Evolutionary conservation across 2,888 invertebrate genomes (phyloP), one percentile per base, ranked within the genome.

Genomic region (Macrophya alboannulata): DNA sequence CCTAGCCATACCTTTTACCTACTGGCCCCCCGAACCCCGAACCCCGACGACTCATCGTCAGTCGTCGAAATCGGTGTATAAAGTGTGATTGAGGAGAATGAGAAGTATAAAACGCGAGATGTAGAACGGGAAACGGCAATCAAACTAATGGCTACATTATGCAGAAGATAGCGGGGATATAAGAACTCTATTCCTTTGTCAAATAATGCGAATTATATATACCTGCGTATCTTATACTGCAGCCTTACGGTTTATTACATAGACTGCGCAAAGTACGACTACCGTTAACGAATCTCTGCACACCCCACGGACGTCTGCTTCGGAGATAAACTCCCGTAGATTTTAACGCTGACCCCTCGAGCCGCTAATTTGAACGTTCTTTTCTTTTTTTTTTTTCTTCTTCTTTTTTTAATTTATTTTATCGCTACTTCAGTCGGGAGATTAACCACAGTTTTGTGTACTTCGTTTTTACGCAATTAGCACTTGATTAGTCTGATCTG

Each of bases 81-180:
- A 74, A 45, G 43, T 74, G 45, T 45, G 72, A 74, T 74, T 45
- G 72, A 71, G 15, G 45, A 45, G 72, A 45, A 25, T 8, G 31
- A 74, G 45, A 74, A n/a, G 45, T 12, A 37, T 10, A 21, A 55
- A 55, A 55, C 21, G 9, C 17, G 6, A 48, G 55, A 43, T 15
- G 55, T 31, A 37, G 48, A 37, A 37, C n/a, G 77, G 43, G 55
- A 37, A 31, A 55, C 8, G 77, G 31, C 77, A 77, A 77, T 77
- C 77, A 31, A 55, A 77, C 51, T 77, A 77, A 77, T 77, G 55
- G 77, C 55, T 55, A 21, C 77, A 77, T 77, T 77, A 77, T 51
- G 77, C 77, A 51, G 37, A 55, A 37, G 48, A 55, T 51, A 25
- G 9, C 48, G 1, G 31, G 55, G 76, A 40, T 37, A 48, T 25